Evolutionary conservation across 2,113 vertebrate species (phyloP).

Genomic region (Thymallus thymallus): DNA sequence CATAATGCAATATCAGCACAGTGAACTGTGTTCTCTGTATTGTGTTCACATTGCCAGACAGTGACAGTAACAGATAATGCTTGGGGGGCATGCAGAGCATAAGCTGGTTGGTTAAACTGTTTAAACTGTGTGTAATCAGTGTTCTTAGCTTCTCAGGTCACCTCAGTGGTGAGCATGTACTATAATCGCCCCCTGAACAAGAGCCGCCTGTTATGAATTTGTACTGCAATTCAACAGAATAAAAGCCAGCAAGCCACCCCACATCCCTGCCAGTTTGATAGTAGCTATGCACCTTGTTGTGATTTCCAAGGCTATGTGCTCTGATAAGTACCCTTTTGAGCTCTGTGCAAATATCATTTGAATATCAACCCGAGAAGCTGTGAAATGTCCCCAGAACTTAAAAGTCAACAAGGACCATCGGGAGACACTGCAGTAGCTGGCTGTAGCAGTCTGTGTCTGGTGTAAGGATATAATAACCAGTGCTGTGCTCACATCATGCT

Average conservation of each 20-base stretch:
- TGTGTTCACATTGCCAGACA: slow-evolving; percentile 22
- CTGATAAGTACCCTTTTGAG: slow-evolving; percentile 12
- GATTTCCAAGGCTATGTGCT: background rate
- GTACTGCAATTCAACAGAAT: background rate
- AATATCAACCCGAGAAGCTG: slow-evolving; percentile 12
- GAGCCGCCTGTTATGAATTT: background rate
- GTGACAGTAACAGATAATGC: slow-evolving; percentile 11
- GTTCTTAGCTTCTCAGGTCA: background rate
- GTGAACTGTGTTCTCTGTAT: background rate
- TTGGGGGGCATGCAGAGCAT: background rate
- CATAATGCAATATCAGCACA: background rate
- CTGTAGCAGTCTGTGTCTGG: background rate
- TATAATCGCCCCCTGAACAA: background rate
- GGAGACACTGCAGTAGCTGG: slow-evolving; percentile 18
- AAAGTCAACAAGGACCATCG: slow-evolving; percentile 10
- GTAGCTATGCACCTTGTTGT: background rate
- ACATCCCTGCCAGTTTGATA: background rate
- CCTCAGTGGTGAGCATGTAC: background rate
- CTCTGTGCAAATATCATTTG: slow-evolving; percentile 13
- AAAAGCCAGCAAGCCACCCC: background rate
- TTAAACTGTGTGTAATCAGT: slow-evolving; percentile 1
- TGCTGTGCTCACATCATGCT: background rate
- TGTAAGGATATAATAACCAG: slow-evolving; percentile 25
- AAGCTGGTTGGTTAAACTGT: slow-evolving; percentile 7
- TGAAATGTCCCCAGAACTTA: background rate